Evolutionary conservation across 1,140 invertebrate species (phyloP).

Genomic region (Nasonia giraulti): DNA sequence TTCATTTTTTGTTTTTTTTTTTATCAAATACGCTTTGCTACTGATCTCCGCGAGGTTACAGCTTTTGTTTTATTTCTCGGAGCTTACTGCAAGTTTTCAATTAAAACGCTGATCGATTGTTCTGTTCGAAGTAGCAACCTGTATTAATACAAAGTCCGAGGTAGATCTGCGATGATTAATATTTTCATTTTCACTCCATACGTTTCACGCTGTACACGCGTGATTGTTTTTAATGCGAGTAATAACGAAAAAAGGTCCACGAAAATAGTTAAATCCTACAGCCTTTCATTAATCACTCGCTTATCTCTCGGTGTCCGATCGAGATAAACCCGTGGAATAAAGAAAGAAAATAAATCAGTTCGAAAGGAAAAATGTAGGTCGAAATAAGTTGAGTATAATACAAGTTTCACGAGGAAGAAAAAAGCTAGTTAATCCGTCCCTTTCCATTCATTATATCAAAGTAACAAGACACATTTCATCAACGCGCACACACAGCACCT

Average conservation of each 20-base stretch:
- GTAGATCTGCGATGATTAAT: background rate
- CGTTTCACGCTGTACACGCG: background rate
- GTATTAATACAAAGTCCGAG: background rate
- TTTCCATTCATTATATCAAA: background rate
- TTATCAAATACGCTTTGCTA: no score
- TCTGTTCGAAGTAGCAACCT: background rate
- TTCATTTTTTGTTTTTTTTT: background rate
- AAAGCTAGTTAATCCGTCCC: background rate
- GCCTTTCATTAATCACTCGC: background rate
- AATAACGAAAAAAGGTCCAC: background rate
- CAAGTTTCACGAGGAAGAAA: background rate
- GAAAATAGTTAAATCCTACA: background rate
- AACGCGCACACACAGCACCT: background rate
- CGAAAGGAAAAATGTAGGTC: background rate
- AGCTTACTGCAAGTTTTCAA: background rate
- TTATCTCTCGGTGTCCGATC: background rate
- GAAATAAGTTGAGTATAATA: background rate
- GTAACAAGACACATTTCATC: background rate
- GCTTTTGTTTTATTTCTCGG: background rate
- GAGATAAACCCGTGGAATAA: background rate
- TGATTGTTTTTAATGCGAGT: background rate
- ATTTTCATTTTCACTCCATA: background rate
- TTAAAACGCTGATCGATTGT: conserved; percentile 1
- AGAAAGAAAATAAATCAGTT: background rate
- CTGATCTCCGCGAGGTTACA: background rate